These are phyloP conservation scores for Thymelicus acteon DNA, from an alignment of 2,888 invertebrate genomes.

Conservation along the genomic window DNA sequence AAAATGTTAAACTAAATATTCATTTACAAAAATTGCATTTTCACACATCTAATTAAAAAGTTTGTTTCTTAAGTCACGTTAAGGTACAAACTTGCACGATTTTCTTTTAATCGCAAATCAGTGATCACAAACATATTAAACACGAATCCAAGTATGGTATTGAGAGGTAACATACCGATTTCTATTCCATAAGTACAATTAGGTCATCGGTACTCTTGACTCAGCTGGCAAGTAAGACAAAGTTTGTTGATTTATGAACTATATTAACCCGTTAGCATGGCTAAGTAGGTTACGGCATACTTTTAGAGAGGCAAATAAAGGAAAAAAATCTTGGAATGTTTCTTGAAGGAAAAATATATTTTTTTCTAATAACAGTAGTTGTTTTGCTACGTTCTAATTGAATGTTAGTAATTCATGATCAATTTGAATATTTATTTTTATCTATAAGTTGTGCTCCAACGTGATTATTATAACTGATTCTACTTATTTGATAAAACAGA, in stretches of 20 bases:
- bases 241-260: conserved; percentile 38
- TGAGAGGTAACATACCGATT: conserved; percentile 27
- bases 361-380: not conserved
- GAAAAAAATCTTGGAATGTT: conserved; percentile 16
- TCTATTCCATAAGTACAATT: conserved; percentile 36
- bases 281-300: conserved; percentile 34
- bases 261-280: conserved; percentile 32
- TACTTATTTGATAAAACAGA: too few species aligned
- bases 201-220: conserved; percentile 28
- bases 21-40: too few species aligned
- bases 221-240: conserved; percentile 31
- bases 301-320: conserved; percentile 13
- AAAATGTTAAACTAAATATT: too few species aligned
- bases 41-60: too few species aligned
- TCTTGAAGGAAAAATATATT: not conserved
- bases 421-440: too few species aligned
- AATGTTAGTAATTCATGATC: too few species aligned
- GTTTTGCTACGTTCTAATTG: not conserved
- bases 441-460: too few species aligned
- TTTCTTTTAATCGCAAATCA: not conserved
- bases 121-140: conserved; percentile 3
- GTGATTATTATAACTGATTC: too few species aligned
- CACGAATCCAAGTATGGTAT: conserved; percentile 20
- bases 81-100: not conserved
- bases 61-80: not conserved